Evolutionary conservation across 2,888 invertebrate genomes (phyloP).

Genomic region (Arenicola marina): DNA sequence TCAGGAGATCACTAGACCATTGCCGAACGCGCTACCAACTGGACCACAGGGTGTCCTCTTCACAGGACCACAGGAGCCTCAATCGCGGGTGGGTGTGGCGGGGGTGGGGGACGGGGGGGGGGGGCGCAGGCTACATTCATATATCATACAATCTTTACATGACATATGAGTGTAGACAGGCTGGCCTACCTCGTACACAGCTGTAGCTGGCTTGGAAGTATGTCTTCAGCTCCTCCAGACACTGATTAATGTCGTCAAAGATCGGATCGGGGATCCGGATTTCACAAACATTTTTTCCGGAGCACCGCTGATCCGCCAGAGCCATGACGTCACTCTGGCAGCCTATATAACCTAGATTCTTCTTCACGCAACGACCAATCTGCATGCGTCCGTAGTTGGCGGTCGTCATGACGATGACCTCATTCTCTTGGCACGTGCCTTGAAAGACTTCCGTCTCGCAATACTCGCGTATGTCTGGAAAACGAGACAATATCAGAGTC

Average conservation of each 20-base stretch:
- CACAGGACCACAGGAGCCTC: too few relatives aligned
- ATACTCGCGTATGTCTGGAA: constrained; percentile 14
- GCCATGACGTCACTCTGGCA: constrained; percentile 20
- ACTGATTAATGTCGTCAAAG: constrained; percentile 27
- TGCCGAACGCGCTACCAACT: too few relatives aligned
- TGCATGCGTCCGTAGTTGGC: constrained; percentile 14
- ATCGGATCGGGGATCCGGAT: constrained; percentile 30
- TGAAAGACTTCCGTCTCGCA: constrained; percentile 18
- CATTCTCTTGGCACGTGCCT: constrained; percentile 8
- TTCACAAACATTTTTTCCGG: constrained; percentile 22
- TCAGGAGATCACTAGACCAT: too few relatives aligned
- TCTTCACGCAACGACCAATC: constrained; percentile 17
- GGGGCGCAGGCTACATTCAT: too few relatives aligned
- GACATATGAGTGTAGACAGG: too few relatives aligned
- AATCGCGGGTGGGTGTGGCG: too few relatives aligned
- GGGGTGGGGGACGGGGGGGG: too few relatives aligned
- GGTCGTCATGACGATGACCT: constrained; percentile 17
- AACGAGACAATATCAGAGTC: not conserved
- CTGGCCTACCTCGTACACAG: constrained; percentile 33
- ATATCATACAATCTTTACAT: too few relatives aligned
- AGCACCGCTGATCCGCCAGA: constrained; percentile 24
- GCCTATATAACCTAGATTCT: constrained; percentile 21
- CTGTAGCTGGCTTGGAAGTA: constrained; percentile 32
- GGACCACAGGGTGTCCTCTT: too few relatives aligned
- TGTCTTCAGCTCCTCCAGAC: constrained; percentile 32